These are phyloP conservation scores for Epinephelus coioides DNA, from an alignment of 2,797 vertebrate genomes.

Conservation along the genomic window DNA sequence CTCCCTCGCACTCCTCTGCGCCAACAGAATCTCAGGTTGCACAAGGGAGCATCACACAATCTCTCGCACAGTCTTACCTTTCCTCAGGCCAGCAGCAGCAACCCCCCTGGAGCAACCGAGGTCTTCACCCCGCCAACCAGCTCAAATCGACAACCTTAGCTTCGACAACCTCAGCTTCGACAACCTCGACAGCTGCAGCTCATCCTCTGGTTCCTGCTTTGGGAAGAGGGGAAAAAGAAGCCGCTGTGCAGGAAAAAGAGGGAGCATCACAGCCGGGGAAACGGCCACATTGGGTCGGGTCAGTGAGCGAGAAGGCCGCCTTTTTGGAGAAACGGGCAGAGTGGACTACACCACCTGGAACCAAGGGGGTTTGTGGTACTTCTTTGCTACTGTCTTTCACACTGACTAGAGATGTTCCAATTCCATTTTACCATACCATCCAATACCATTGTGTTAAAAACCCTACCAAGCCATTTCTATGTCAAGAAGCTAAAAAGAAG, in stretches of 20 bases:
- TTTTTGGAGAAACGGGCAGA: conserved; percentile 75
- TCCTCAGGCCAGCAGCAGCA: conserved; percentile 71
- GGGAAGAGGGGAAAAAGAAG: conserved; percentile 51
- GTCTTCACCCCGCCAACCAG: conserved; percentile 41
- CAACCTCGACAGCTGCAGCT: conserved; percentile 21
- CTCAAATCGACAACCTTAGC: conserved; percentile 42
- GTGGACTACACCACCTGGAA: conserved; percentile 52
- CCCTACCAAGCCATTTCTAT: too few relatives aligned
- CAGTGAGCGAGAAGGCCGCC: conserved; percentile 68
- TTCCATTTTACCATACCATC: too few relatives aligned
- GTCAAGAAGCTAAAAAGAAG: too few relatives aligned
- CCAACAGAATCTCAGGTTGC: conserved; percentile 54
- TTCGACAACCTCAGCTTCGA: conserved; percentile 13
- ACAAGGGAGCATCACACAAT: conserved; percentile 35
- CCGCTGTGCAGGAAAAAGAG: conserved; percentile 47
- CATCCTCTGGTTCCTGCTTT: conserved; percentile 14
- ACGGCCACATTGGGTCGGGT: conserved; percentile 49
- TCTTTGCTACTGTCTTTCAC: conserved; percentile 42
- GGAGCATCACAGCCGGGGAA: conserved; percentile 36
- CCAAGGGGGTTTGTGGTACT: conserved; percentile 77
- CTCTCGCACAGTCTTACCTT: conserved; percentile 48
- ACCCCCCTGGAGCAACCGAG: conserved; percentile 49
- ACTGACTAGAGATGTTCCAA: background rate
- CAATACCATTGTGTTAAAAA: too few relatives aligned
- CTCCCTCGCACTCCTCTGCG: conserved; percentile 39